phyloP scores from a whole-genome alignment of 2,797 vertebrate genomes.

The Anguilla pacifica region DNA sequence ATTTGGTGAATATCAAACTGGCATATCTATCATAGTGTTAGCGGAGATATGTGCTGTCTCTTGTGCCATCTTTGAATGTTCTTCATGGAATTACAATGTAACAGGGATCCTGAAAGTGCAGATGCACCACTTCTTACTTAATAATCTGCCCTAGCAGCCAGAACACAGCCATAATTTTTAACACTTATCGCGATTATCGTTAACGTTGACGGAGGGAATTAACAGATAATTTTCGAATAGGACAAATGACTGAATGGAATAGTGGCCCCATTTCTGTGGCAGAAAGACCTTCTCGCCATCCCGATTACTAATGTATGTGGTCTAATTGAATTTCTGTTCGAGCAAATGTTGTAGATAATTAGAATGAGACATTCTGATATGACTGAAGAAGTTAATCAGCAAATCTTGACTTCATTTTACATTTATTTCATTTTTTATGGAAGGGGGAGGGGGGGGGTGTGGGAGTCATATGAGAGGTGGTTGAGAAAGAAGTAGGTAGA shows the following conservation, averaged over 20 bases:
- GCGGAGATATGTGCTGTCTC: background rate
- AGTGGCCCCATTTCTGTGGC: conserved; percentile 46
- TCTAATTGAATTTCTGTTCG: conserved; percentile 54
- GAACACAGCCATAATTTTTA: conserved; percentile 31
- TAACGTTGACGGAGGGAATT: conserved; percentile 48
- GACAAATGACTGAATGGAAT: conserved; percentile 45
- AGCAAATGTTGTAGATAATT: conserved; percentile 53
- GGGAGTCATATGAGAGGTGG: background rate
- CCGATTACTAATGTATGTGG: conserved; percentile 53
- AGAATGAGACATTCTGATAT: conserved; percentile 51
- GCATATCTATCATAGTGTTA: background rate
- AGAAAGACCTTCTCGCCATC: conserved; percentile 43
- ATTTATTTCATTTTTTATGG: conserved; percentile 21
- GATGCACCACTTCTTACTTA: conserved; percentile 30
- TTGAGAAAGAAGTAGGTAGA: conserved; percentile 25
- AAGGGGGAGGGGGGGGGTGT: conserved; percentile 15
- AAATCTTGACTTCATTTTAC: conserved; percentile 37
- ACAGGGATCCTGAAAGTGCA: conserved; percentile 32
- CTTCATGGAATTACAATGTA: background rate
- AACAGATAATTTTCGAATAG: conserved; percentile 45
- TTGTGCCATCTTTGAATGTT: background rate
- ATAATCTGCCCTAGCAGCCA: conserved; percentile 21
- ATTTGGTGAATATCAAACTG: too few species aligned
- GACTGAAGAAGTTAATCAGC: conserved; percentile 49
- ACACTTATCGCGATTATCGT: conserved; percentile 36